phyloP scores from a whole-genome alignment of 2,888 invertebrate genomes.

The Tanytarsus gracilentus region DNA sequence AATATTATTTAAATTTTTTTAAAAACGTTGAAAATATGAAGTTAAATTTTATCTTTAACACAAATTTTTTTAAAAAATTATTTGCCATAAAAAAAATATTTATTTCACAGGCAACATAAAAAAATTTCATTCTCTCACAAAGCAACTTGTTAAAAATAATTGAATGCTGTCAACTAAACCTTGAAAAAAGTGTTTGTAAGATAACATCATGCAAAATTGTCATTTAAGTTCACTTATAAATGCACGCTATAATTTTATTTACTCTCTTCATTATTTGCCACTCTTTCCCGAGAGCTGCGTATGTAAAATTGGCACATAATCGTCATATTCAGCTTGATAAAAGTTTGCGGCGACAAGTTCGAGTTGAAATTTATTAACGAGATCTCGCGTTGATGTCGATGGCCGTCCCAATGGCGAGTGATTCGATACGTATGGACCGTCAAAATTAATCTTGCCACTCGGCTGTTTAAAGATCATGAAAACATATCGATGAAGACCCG shows the following conservation, averaged over 20 bases:
- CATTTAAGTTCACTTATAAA: background rate
- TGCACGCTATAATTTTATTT: background rate
- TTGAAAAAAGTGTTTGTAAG: too few relatives aligned
- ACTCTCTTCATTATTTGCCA: background rate
- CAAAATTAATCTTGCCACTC: conserved; percentile 40
- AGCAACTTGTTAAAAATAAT: too few relatives aligned
- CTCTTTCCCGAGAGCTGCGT: conserved; percentile 49
- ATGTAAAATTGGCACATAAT: conserved; percentile 71
- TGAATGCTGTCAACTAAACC: too few relatives aligned
- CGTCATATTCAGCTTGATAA: conserved; percentile 71
- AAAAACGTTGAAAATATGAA: too few relatives aligned
- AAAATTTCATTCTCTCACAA: too few relatives aligned
- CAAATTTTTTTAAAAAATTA: too few relatives aligned
- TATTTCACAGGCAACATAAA: too few relatives aligned
- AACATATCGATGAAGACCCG: conserved; percentile 51
- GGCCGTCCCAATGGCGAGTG: conserved; percentile 42
- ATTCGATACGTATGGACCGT: conserved; percentile 1
- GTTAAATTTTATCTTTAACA: too few relatives aligned
- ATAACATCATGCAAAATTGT: too few relatives aligned
- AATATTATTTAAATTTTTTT: too few relatives aligned
- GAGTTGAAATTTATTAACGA: conserved; percentile 66
- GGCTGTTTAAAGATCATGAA: conserved; percentile 55
- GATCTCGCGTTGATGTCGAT: conserved; percentile 52
- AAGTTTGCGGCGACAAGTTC: conserved; percentile 74
- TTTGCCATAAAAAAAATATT: too few relatives aligned